Percentiles rank a stretch among this genome's conserved stretches.
These are phyloP conservation scores for Polylopha cassiicola DNA, from an alignment of 2,888 invertebrate genomes.

Conservation along the genomic window DNA sequence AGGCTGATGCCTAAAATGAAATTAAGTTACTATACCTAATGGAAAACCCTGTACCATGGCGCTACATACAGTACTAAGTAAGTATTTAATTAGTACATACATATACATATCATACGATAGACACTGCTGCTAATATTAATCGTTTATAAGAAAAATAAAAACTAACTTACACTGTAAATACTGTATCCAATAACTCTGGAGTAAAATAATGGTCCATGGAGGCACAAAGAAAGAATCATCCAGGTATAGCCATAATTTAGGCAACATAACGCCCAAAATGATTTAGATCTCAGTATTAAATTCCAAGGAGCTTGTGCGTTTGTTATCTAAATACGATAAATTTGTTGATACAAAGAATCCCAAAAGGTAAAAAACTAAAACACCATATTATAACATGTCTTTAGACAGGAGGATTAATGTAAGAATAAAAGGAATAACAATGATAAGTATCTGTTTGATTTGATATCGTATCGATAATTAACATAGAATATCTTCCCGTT, in stretches of 20 bases:
- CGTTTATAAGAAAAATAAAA: background rate
- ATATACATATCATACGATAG: background rate
- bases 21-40: slow-evolving; percentile 3
- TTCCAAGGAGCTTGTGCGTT: slow-evolving; percentile 62
- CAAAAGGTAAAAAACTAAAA: background rate
- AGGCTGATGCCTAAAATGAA: slow-evolving; percentile 52
- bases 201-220: slow-evolving; percentile 62
- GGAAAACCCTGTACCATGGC: too few relatives aligned
- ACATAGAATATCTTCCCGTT: too few relatives aligned
- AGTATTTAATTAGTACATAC: too few relatives aligned
- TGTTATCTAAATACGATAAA: slow-evolving; percentile 44
- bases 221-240: slow-evolving; percentile 62
- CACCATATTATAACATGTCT: too few relatives aligned
- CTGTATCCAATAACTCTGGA: slow-evolving; percentile 46
- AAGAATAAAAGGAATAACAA: too few relatives aligned
- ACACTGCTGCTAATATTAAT: background rate
- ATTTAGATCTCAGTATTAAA: slow-evolving; percentile 51
- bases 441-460: background rate
- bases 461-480: too few relatives aligned
- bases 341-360: background rate
- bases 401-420: too few relatives aligned
- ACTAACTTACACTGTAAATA: slow-evolving; percentile 52
- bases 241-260: slow-evolving; percentile 69
- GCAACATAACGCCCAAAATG: slow-evolving; percentile 63
- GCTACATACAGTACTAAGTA: too few relatives aligned